Conservation (phyloP, 2,797 vertebrate genomes). For the Eurystomus glaucurus region DNA sequence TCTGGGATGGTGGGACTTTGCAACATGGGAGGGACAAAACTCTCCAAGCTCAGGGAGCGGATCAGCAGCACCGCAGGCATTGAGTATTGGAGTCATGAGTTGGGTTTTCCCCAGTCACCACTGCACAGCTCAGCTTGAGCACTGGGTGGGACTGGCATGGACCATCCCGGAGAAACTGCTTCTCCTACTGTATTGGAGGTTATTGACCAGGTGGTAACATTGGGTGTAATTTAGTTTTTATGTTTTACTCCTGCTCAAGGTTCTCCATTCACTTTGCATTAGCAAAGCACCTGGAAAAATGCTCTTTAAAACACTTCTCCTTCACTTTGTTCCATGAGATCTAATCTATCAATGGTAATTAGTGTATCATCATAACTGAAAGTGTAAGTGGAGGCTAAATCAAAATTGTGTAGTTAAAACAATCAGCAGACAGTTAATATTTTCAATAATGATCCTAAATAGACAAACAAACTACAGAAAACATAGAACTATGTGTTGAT, state of each 20-base stretch:
- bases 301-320: neutral
- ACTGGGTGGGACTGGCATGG: rapidly evolving
- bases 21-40: rapidly evolving
- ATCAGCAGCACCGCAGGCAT: rapidly evolving
- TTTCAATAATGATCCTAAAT: neutral
- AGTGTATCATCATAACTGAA: neutral
- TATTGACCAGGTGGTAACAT: neutral
- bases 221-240: neutral
- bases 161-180: neutral
- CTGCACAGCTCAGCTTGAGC: rapidly evolving
- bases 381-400: neutral
- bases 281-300: neutral
- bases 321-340: neutral
- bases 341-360: neutral
- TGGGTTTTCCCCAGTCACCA: rapidly evolving
- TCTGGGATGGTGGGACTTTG: neutral
- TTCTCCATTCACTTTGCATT: rapidly evolving
- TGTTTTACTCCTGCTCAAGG: neutral
- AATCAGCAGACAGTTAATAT: neutral
- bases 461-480: neutral
- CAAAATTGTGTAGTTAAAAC: neutral
- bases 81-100: rapidly evolving
- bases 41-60: rapidly evolving
- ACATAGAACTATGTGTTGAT: neutral
- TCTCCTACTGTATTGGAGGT: neutral